These are phyloP conservation scores for Trissolcus basalis DNA, from an alignment of 1,140 invertebrate genomes.

Conservation along the genomic window DNA sequence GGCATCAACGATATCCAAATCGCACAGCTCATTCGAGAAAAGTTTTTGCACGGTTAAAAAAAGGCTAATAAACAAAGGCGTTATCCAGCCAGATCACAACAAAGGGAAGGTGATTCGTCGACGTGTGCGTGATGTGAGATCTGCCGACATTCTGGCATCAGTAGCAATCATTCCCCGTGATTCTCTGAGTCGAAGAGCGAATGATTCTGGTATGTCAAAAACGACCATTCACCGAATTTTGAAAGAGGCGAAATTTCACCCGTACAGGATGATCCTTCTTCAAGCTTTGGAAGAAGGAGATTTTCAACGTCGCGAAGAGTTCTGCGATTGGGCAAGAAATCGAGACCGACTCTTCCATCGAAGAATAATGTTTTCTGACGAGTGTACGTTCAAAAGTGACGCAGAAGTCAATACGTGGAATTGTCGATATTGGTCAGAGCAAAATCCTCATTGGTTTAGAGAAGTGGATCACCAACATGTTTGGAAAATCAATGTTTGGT, in stretches of 20 bases:
- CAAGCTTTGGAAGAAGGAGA: slow-evolving; percentile 1
- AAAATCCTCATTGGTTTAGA: slow-evolving; percentile 42
- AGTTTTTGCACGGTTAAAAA: slow-evolving; percentile 8
- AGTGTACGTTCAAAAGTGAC: slow-evolving; percentile 19
- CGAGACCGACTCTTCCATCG: slow-evolving; percentile 1
- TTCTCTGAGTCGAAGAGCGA: not conserved
- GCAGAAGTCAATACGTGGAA: slow-evolving; percentile 32
- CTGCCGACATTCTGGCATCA: slow-evolving; percentile 21
- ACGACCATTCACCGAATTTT: not conserved
- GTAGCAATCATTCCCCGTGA: slow-evolving; percentile 5
- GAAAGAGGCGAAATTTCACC: slow-evolving; percentile 1
- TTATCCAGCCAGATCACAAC: slow-evolving; percentile 2
- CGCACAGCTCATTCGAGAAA: slow-evolving; percentile 7
- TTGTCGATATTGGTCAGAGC: slow-evolving; percentile 35
- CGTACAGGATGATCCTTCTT: slow-evolving; percentile 3
- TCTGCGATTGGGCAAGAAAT: slow-evolving; percentile 1
- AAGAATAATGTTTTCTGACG: slow-evolving; percentile 12
- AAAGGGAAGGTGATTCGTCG: not conserved
- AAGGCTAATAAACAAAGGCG: not conserved
- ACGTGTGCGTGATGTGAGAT: slow-evolving; percentile 13
- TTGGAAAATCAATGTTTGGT: slow-evolving; percentile 51
- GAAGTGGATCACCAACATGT: slow-evolving; percentile 28
- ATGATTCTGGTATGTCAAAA: slow-evolving; percentile 2
- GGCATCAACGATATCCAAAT: slow-evolving; percentile 9
- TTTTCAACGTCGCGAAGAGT: too few species aligned